Conservation (phyloP, 2,797 vertebrate genomes). For the Sebastes wilsoni region DNA sequence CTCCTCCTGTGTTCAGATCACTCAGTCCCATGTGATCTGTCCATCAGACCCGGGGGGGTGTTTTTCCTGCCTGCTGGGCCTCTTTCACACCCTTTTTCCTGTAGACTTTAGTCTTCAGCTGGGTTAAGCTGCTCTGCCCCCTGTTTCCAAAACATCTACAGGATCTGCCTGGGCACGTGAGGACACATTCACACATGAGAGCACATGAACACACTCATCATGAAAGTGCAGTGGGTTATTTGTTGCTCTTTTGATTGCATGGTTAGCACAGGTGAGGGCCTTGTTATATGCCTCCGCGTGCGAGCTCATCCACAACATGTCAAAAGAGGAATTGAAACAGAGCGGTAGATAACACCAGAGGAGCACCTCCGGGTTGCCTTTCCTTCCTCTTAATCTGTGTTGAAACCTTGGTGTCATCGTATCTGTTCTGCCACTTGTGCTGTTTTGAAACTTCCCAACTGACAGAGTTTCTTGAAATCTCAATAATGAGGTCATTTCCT, state of each 20-base stretch:
- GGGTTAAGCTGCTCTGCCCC: constrained; percentile 32
- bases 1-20: constrained; percentile 8
- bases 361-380: constrained; percentile 29
- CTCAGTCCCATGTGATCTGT: constrained; percentile 48
- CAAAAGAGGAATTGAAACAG: constrained; percentile 62
- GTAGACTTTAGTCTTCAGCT: constrained; percentile 23
- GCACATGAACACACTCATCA: constrained; percentile 15
- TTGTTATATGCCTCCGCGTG: not conserved
- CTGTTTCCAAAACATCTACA: constrained; percentile 63
- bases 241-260: constrained; percentile 44
- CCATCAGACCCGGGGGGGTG: constrained; percentile 14
- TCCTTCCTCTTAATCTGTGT: constrained; percentile 56
- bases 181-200: constrained; percentile 22
- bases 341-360: constrained; percentile 39
- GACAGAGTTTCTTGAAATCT: constrained; percentile 25
- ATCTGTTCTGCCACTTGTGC: constrained; percentile 47
- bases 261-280: constrained; percentile 32
- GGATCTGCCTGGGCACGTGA: constrained; percentile 54
- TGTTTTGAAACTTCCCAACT: constrained; percentile 63
- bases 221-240: constrained; percentile 33
- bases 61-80: constrained; percentile 36
- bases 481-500: constrained; percentile 2
- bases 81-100: constrained; percentile 48
- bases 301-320: constrained; percentile 10
- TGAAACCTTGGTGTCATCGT: constrained; percentile 39